Evolutionary conservation across 2,797 vertebrate species (phyloP).

Genomic region (Austrolebias charrua): DNA sequence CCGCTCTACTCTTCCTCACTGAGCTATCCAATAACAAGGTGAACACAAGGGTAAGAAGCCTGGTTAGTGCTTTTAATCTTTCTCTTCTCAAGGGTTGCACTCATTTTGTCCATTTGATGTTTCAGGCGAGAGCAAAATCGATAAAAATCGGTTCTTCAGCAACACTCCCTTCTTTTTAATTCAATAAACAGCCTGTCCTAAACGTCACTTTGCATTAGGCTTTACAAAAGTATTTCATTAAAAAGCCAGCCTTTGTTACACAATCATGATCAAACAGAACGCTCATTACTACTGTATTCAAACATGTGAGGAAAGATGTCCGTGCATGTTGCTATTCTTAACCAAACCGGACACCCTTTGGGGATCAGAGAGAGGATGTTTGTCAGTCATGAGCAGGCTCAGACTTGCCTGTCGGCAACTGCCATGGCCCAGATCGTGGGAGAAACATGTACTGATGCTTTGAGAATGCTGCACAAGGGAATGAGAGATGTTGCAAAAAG

Average conservation of each 20-base stretch:
- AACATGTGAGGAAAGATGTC: constrained; percentile 33
- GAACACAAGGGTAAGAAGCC: constrained; percentile 72
- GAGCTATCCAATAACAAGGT: constrained; percentile 68
- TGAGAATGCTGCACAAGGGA: constrained; percentile 26
- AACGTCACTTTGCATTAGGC: constrained; percentile 52
- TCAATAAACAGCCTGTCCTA: constrained; percentile 50
- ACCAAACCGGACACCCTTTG: constrained; percentile 24
- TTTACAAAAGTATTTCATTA: constrained; percentile 27
- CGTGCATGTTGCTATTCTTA: constrained; percentile 38
- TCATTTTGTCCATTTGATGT: constrained; percentile 46
- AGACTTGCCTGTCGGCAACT: constrained; percentile 29
- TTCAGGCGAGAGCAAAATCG: constrained; percentile 41
- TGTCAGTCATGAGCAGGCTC: constrained; percentile 43
- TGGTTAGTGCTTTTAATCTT: constrained; percentile 61
- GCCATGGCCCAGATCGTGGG: constrained; percentile 23
- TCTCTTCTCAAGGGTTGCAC: constrained; percentile 43
- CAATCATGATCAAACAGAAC: constrained; percentile 46
- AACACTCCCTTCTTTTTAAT: constrained; percentile 12
- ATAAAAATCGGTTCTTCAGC: constrained; percentile 50
- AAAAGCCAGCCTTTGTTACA: constrained; percentile 21
- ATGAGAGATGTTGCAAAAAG: constrained; percentile 1
- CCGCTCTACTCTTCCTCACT: constrained; percentile 32
- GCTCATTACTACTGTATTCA: constrained; percentile 25
- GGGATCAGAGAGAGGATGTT: constrained; percentile 37
- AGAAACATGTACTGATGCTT: constrained; percentile 22